Base-by-base conservation (phyloP, 2,888 invertebrate species). In the Drosophila fungiperda region DNA sequence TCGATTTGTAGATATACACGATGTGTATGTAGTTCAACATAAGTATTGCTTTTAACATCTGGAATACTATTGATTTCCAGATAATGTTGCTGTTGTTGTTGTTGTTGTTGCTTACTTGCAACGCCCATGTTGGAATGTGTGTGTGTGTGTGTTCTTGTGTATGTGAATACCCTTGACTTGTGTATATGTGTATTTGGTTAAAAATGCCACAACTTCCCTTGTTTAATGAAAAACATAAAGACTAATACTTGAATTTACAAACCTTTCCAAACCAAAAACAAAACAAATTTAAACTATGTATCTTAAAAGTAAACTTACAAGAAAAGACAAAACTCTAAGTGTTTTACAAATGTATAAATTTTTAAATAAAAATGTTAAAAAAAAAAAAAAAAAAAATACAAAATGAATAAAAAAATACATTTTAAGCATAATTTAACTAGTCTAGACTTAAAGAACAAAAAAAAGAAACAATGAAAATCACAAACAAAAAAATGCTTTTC, bases 171-270 rank as follows among this genome's bases (percentile, higher is more conserved):
- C 71, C 53, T 55, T n/a, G 49, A 57, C 52, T 52, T 49, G 75
- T 59, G 50, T 35, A 60, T 57, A 62, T 62, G 49, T 71, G 66
- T 72, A 35, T 73, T 66, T 65, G 68, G 54, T 68, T 72, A 53
- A 67, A 73, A 52, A 65, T 54, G 63, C 68, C 79, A 67, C 66
- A 80, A 70, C 72, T 82, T 83, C 79, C 84, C 80, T 83, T 79
- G 73, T 87, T 89, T 73, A 68, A 87, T 77, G 87, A 83, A 81
- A 87, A 87, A 81, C 86, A 87, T 81, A 81, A 87, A 87, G 90
- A 87, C 90, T 89, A 81, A 87, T 72, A 89, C 87, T 87, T 89
- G 90, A 87, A 87, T 89, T 87, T 86, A 87, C 74, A 78, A 82
- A 80, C 57, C 73, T 73, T 73, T 73, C 67, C 71, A 71, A 74